Evolutionary conservation across 2,888 invertebrate genomes (phyloP).

Genomic region (Parnassius mnemosyne): DNA sequence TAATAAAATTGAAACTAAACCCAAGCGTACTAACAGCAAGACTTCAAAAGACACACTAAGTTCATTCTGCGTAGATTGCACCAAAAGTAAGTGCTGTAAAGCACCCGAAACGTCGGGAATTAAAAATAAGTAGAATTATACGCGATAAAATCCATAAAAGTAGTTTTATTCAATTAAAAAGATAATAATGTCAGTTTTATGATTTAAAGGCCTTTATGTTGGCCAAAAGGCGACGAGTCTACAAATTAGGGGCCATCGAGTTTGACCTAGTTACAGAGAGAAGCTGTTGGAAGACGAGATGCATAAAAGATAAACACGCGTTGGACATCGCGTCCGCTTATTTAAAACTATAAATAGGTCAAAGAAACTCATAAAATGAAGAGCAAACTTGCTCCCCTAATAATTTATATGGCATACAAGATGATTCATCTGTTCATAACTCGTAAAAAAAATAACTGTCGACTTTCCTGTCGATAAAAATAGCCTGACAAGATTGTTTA

Average conservation of each 20-base stretch:
- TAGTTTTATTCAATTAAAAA: too few relatives aligned
- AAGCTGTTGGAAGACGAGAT: conserved; percentile 27
- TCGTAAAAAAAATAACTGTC: conserved; percentile 16
- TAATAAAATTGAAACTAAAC: too few relatives aligned
- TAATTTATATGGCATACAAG: not conserved
- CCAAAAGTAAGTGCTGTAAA: too few relatives aligned
- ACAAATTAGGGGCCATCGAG: conserved; percentile 12
- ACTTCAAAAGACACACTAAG: too few relatives aligned
- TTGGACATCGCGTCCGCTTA: conserved; percentile 43
- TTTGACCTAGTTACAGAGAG: conserved; percentile 25
- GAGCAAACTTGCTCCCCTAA: not conserved
- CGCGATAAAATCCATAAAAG: too few relatives aligned
- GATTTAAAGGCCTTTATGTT: not conserved
- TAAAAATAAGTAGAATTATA: too few relatives aligned
- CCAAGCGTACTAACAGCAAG: too few relatives aligned
- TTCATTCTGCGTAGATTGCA: too few relatives aligned
- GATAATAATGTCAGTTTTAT: too few relatives aligned
- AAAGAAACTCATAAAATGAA: conserved; percentile 11
- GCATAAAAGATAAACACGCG: conserved; percentile 30
- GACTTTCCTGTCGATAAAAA: not conserved
- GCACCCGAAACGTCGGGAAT: too few relatives aligned
- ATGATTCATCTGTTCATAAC: conserved; percentile 14
- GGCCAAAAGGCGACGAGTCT: not conserved
- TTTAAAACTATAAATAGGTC: conserved; percentile 60
- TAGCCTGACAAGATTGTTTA: conserved; percentile 3